Evolutionary conservation across 2,888 invertebrate species (phyloP).

Genomic region (Lagria hirta): DNA sequence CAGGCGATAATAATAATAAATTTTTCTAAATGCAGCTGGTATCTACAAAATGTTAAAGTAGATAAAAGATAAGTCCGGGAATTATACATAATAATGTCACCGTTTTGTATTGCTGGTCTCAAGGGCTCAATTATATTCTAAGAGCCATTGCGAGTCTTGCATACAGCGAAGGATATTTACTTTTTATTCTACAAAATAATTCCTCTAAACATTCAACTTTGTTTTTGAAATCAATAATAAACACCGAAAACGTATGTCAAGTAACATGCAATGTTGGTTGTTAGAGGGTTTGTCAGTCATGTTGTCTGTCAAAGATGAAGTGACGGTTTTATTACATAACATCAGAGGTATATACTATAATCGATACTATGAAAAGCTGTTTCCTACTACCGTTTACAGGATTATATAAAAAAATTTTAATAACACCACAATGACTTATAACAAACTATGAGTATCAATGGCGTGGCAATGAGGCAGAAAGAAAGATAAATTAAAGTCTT

Average conservation of each 20-base stretch:
- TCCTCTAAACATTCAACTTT: neutral
- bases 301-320: no score
- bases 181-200: slow-evolving; percentile 13
- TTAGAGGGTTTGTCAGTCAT: no score
- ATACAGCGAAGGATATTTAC: slow-evolving; percentile 25
- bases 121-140: slow-evolving; percentile 30
- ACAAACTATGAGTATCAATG: no score
- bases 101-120: slow-evolving; percentile 31
- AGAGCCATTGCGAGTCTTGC: slow-evolving; percentile 30
- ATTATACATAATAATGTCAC: slow-evolving; percentile 30
- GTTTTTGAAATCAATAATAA: neutral
- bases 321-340: no score
- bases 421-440: slow-evolving; percentile 13
- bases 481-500: no score
- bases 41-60: slow-evolving; percentile 30
- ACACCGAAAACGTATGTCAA: no score
- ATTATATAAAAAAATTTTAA: slow-evolving; percentile 18
- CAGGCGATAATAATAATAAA: slow-evolving; percentile 28
- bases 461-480: no score
- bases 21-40: slow-evolving; percentile 23
- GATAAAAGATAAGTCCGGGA: slow-evolving; percentile 27
- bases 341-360: no score
- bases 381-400: no score
- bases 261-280: no score
- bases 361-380: no score